Evolutionary conservation across 2,113 vertebrate species (phyloP).

Genomic region (Paracanthobrama guichenoti): DNA sequence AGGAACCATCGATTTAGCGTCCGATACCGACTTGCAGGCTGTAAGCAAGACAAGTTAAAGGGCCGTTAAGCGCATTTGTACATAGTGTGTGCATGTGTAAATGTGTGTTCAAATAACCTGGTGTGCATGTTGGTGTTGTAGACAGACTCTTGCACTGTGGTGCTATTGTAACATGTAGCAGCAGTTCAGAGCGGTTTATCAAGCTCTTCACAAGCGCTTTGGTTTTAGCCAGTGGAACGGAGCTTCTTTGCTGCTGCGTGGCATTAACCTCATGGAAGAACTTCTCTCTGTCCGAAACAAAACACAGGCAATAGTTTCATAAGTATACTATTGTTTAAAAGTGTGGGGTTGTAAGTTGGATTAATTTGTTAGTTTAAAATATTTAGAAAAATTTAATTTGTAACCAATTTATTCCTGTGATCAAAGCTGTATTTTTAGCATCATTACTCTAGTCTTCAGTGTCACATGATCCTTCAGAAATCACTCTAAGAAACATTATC

Average conservation of each 20-base stretch:
- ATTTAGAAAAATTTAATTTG: no score
- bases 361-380: no score
- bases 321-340: not conserved
- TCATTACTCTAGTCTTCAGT: not conserved
- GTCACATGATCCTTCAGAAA: not conserved
- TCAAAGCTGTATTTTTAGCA: not conserved
- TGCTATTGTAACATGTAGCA: conserved; percentile 94
- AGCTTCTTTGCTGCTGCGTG: conserved; percentile 78
- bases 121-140: conserved; percentile 87
- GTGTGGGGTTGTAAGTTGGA: no score
- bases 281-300: conserved; percentile 81
- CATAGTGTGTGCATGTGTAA: not conserved
- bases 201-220: conserved; percentile 91
- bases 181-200: conserved; percentile 94
- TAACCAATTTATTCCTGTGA: not conserved
- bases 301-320: not conserved
- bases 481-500: no score
- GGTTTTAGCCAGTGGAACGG: conserved; percentile 85
- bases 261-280: conserved; percentile 95
- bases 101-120: conserved; percentile 66
- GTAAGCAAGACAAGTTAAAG: conserved; percentile 26
- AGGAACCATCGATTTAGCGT: conserved; percentile 85
- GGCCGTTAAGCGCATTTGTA: not conserved
- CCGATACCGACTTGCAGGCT: conserved; percentile 94
- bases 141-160: conserved; percentile 92